These are phyloP conservation scores for Prochilodus magdalenae DNA, from an alignment of 2,113 vertebrate species.

Conservation along the genomic window DNA sequence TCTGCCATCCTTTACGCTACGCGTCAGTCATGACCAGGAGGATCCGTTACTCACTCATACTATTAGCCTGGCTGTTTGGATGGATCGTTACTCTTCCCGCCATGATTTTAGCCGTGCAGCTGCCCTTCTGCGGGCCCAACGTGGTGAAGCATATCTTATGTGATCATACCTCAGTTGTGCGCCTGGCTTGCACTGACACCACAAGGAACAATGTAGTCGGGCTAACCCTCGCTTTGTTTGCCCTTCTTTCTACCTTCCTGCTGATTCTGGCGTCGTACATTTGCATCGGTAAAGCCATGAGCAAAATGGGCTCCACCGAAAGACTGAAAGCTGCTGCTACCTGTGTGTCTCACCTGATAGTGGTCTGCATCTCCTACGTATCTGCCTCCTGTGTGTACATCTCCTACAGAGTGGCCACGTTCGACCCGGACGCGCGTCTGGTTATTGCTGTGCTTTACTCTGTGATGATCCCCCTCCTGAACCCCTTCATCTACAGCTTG, in stretches of 20 bases:
- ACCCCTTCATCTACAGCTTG: conserved; percentile 68
- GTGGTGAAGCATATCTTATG: conserved; percentile 58
- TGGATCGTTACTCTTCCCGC: conserved; percentile 16
- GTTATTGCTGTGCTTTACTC: conserved; percentile 58
- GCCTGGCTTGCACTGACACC: conserved; percentile 53
- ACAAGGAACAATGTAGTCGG: conserved; percentile 21
- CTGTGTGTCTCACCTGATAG: conserved; percentile 59
- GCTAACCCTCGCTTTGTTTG: conserved; percentile 22
- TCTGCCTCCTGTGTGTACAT: conserved; percentile 60
- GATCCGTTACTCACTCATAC: conserved; percentile 57
- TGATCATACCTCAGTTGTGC: conserved; percentile 52
- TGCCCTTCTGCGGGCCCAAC: conserved; percentile 54
- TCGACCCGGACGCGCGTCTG: conserved; percentile 59
- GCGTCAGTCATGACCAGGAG: conserved; percentile 68
- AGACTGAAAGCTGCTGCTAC: conserved; percentile 52
- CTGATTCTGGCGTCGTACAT: conserved; percentile 59
- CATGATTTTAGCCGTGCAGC: not conserved
- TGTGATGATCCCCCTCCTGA: conserved; percentile 62
- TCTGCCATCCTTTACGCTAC: conserved; percentile 74
- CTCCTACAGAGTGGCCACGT: conserved; percentile 60
- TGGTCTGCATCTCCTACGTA: conserved; percentile 58
- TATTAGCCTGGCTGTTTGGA: conserved; percentile 68
- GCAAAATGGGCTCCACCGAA: conserved; percentile 39
- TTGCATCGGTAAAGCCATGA: conserved; percentile 46
- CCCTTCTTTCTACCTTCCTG: conserved; percentile 46